Percentiles rank a stretch among this genome's conserved stretches.
These are phyloP conservation scores for Torymus texanus DNA, from an alignment of 2,888 invertebrate species.

Conservation along the genomic window DNA sequence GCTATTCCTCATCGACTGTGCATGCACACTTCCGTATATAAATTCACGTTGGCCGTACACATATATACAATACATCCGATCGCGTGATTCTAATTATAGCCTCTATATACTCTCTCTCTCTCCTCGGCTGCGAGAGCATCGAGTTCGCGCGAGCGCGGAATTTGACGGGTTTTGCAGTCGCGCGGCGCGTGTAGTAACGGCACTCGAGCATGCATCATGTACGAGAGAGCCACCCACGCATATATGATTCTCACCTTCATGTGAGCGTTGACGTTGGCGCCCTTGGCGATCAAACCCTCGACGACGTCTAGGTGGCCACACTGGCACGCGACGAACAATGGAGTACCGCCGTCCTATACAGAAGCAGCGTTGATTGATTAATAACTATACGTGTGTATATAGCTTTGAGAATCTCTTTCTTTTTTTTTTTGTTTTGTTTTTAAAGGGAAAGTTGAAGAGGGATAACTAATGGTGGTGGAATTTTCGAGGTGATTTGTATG, in stretches of 20 bases:
- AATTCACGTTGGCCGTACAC: too few relatives aligned
- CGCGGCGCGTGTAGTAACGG: conserved; percentile 30
- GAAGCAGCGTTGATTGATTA: too few relatives aligned
- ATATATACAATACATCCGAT: neutral
- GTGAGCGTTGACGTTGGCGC: conserved; percentile 86
- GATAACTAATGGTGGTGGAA: too few relatives aligned
- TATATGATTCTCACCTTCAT: conserved; percentile 82
- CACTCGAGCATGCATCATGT: conserved; percentile 42
- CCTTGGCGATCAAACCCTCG: conserved; percentile 87
- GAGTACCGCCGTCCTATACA: conserved; percentile 93
- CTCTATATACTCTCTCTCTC: neutral
- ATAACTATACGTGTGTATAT: too few relatives aligned
- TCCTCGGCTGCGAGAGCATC: neutral
- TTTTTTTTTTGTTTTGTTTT: neutral
- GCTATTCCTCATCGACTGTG: too few relatives aligned
- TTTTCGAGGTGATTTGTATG: too few relatives aligned
- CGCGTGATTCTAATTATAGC: conserved; percentile 45
- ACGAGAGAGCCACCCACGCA: too few relatives aligned
- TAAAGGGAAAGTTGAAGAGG: too few relatives aligned
- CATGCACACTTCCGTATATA: too few relatives aligned
- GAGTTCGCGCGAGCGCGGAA: conserved; percentile 23
- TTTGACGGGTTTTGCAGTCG: conserved; percentile 28
- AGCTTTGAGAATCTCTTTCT: neutral
- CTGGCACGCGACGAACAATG: conserved; percentile 93
- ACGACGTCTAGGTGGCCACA: conserved; percentile 93